These are phyloP conservation scores for Myripristis jacobus DNA, from an alignment of 2,797 vertebrate genomes.

Conservation along the genomic window DNA sequence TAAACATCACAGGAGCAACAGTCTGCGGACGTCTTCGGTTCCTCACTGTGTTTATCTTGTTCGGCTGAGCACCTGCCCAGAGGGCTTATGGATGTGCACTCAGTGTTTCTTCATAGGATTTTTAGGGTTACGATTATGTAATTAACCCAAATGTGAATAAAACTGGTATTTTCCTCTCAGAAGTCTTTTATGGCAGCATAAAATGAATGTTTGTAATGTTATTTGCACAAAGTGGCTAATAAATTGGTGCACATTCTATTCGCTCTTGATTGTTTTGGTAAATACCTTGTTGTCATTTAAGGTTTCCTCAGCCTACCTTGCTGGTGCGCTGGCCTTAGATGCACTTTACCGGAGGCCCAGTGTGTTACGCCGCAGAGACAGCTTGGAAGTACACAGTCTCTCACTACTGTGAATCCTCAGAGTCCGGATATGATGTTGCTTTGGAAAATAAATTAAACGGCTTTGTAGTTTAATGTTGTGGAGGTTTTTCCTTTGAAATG, in stretches of 20 bases:
- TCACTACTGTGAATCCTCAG: background rate
- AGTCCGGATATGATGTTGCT: background rate
- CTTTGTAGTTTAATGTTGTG: background rate
- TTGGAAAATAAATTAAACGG: slow-evolving; percentile 14
- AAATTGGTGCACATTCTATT: slow-evolving; percentile 57
- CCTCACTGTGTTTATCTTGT: too few species aligned
- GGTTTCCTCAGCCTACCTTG: slow-evolving; percentile 6
- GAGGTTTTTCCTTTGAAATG: background rate
- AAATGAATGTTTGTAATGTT: slow-evolving; percentile 75
- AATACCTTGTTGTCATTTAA: slow-evolving; percentile 27
- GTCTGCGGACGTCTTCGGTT: too few species aligned
- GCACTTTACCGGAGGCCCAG: background rate
- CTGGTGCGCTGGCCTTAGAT: background rate
- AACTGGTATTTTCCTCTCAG: slow-evolving; percentile 46
- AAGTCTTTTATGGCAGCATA: slow-evolving; percentile 70
- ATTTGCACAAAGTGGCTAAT: slow-evolving; percentile 74
- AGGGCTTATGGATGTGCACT: too few species aligned
- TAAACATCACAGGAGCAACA: too few species aligned
- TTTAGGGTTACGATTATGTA: too few species aligned
- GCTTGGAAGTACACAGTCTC: background rate
- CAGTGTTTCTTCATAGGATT: too few species aligned
- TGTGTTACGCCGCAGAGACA: background rate
- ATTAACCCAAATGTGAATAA: slow-evolving; percentile 52
- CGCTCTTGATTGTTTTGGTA: slow-evolving; percentile 40
- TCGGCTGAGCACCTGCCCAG: too few species aligned